Evolutionary conservation across 2,797 vertebrate species (phyloP).

Genomic region (Protonibea diacanthus): DNA sequence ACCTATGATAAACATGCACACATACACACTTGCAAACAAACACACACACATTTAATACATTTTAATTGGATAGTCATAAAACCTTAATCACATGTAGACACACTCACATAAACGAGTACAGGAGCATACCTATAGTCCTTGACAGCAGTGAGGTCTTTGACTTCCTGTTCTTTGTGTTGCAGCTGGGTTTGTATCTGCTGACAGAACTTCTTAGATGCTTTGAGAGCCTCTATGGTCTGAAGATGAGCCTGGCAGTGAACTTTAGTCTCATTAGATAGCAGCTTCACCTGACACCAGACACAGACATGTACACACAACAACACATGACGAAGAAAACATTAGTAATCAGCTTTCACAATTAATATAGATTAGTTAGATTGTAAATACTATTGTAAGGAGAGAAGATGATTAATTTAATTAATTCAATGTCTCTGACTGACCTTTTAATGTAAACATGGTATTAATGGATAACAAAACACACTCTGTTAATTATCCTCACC

Average conservation of each 20-base stretch:
- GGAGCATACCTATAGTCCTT: conserved; percentile 82
- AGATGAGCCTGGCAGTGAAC: conserved; percentile 68
- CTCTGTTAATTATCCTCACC: conserved; percentile 70
- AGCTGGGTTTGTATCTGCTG: conserved; percentile 77
- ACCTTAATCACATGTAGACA: no score
- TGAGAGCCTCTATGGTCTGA: conserved; percentile 75
- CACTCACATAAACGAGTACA: not conserved
- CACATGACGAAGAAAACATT: not conserved
- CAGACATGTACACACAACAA: not conserved
- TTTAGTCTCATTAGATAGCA: conserved; percentile 82
- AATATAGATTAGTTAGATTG: no score
- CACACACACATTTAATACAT: not conserved
- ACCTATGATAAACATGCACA: not conserved
- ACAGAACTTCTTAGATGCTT: conserved; percentile 68
- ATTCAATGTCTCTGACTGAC: no score
- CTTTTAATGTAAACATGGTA: no score
- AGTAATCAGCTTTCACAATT: no score
- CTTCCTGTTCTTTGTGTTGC: conserved; percentile 73
- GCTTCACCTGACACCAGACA: conserved; percentile 79
- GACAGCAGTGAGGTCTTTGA: conserved; percentile 73
- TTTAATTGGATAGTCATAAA: no score
- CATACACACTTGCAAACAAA: not conserved
- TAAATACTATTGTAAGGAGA: no score
- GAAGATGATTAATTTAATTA: no score
- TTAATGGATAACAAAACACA: no score